These are phyloP conservation scores for Platygyra sinensis DNA, from an alignment of 64 coral and sea anemone genomes.

Conservation along the genomic window DNA sequence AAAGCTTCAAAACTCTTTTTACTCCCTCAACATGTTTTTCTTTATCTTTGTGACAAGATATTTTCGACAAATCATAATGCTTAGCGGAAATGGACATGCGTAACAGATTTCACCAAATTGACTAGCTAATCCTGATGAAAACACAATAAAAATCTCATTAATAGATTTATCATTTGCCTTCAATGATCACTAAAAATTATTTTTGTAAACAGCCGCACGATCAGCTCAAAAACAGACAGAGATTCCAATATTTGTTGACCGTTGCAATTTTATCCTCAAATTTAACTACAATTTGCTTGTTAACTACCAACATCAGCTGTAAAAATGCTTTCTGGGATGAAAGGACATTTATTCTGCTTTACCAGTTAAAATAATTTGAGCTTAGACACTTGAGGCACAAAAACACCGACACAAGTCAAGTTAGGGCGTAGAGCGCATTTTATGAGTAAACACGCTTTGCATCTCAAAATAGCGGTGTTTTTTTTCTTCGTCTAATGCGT, in stretches of 20 bases:
- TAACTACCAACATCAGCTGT: neutral
- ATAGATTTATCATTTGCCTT: neutral
- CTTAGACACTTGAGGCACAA: slow-evolving; percentile 6
- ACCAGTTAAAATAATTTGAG: neutral
- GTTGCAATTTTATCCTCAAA: neutral
- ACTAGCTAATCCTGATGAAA: neutral
- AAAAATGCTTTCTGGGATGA: no score
- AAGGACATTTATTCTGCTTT: neutral
- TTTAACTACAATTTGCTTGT: neutral
- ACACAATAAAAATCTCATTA: neutral
- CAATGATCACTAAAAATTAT: neutral
- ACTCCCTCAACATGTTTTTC: neutral
- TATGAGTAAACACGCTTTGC: slow-evolving; percentile 30
- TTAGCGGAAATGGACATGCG: neutral
- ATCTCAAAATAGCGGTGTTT: neutral
- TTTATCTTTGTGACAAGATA: neutral
- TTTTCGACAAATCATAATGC: neutral
- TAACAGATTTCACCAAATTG: neutral
- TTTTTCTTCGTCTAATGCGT: neutral
- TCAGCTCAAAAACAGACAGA: neutral
- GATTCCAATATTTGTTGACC: neutral
- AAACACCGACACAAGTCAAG: neutral
- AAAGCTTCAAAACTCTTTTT: neutral
- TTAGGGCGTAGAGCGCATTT: neutral
- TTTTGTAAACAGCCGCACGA: neutral